Evolutionary conservation across 2,797 vertebrate species (phyloP), one percentile per base, ranked within the genome.

Genomic region (Enteromius unitaeniatus): DNA sequence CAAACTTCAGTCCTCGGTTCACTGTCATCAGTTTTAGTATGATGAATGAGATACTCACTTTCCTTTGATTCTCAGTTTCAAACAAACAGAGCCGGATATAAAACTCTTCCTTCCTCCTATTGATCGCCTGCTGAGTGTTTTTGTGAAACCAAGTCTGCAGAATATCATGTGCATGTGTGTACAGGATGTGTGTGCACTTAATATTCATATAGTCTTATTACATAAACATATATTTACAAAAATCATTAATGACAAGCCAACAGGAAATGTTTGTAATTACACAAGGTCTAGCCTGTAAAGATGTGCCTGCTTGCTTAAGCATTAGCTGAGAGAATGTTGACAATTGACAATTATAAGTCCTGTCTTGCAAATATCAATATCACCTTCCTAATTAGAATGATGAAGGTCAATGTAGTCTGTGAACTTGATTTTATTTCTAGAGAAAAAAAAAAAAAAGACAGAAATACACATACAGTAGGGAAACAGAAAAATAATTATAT

Each of bases 31-130:
- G 14, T 26, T 76, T 76, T 17, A 76, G 74, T 10, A 60, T 76
- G 74, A 76, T 60, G 53, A 60, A 76, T 76, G 74, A 76, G 74
- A 60, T 23, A 60, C 15, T 60, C 74, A 26, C 74, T 42, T 60
- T 76, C 74, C 34, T 76, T 42, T 26, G 74, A 42, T 76, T 76
- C 53, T 76, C 53, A 76, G 74, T 76, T 76, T 76, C 74, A 76
- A 58, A 74, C 49, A 74, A 53, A 76, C 53, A 26, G 74, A 76
- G 74, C 37, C 53, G 53, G 53, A 76, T 76, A 60, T 17, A 26
- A 42, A 76, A 76, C 74, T 60, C 74, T 60, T 76, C 74, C 74
- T 60, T 76, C 74, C 34, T 60, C n/a, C 17, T 42, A 60, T 76
- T 60, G 74, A 76, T 76, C 8, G 53, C 4, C 34, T 58, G 73